phyloP scores from a whole-genome alignment of 1,140 invertebrate genomes.

The Lepidostoma basale region DNA sequence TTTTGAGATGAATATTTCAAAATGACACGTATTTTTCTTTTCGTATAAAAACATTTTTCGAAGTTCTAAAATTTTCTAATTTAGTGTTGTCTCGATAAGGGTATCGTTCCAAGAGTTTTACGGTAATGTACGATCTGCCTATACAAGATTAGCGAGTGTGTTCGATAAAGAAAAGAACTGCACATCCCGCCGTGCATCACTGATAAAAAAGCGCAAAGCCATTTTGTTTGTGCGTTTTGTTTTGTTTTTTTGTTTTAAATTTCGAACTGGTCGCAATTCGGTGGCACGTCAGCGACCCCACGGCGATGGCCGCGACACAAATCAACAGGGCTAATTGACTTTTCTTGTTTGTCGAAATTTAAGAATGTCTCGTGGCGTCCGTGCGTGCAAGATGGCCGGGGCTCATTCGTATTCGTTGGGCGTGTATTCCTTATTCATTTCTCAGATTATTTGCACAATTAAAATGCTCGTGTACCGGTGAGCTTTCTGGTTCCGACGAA shows the following conservation, averaged over 20 bases:
- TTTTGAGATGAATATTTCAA: too few relatives aligned
- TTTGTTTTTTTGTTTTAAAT: conserved; percentile 8
- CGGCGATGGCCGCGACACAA: conserved; percentile 23
- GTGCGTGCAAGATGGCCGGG: neutral
- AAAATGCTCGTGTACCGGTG: conserved; percentile 16
- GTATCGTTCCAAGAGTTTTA: too few relatives aligned
- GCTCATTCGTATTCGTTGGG: conserved; percentile 1
- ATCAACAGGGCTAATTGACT: conserved; percentile 42
- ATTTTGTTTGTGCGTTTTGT: too few relatives aligned
- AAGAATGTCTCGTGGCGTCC: conserved; percentile 31
- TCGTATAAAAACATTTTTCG: too few relatives aligned
- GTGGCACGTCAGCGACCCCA: too few relatives aligned
- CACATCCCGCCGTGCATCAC: conserved; percentile 13
- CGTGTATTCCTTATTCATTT: conserved; percentile 26
- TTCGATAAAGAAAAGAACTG: neutral
- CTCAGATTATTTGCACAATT: conserved; percentile 20
- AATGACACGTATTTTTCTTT: too few relatives aligned
- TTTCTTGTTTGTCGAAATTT: conserved; percentile 45
- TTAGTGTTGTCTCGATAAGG: too few relatives aligned
- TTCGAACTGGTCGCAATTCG: neutral
- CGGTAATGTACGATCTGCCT: too few relatives aligned
- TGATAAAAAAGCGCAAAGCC: conserved; percentile 8
- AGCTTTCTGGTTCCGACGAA: conserved; percentile 1
- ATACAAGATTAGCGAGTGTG: conserved; percentile 3
- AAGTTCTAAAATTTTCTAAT: too few relatives aligned